A percentile compares a stretch with the other conserved stretches of the same genome.
phyloP scores from a whole-genome alignment of 2,113 vertebrate genomes.

The Smithornis capensis region DNA sequence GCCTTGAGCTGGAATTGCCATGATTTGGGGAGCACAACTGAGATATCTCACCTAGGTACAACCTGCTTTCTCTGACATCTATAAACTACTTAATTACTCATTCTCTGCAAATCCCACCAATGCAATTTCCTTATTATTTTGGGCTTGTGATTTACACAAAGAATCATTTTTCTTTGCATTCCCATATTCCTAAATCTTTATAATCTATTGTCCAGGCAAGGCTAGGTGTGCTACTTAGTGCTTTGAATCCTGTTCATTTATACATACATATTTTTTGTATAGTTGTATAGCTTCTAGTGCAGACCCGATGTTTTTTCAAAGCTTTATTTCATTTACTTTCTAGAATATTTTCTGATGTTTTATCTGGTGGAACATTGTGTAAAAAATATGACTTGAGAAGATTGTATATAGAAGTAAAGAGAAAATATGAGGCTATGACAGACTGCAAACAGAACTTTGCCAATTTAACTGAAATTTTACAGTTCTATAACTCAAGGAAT shows the following conservation, averaged over 20 bases:
- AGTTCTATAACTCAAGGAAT: slow-evolving; percentile 26
- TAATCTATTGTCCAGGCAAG: not conserved
- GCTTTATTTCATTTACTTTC: not conserved
- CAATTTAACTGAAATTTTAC: slow-evolving; percentile 32
- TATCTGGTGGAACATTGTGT: not conserved
- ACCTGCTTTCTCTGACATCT: not conserved
- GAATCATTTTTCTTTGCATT: not conserved
- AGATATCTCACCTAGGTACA: not conserved
- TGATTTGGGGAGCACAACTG: not conserved
- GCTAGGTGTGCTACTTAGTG: not conserved
- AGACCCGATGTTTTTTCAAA: not conserved
- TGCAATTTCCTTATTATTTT: not conserved
- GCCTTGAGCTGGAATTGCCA: not conserved
- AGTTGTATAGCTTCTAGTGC: not conserved
- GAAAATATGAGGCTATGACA: not conserved
- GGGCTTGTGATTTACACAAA: not conserved
- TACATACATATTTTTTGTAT: not conserved
- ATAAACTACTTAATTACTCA: not conserved
- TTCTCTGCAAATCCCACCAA: not conserved
- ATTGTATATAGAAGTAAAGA: not conserved
- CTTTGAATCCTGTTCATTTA: not conserved
- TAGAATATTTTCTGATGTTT: slow-evolving; percentile 5
- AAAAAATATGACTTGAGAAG: not conserved
- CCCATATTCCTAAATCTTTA: not conserved
- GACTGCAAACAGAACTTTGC: slow-evolving; percentile 26